Evolutionary conservation across 1,140 invertebrate species (phyloP).

Genomic region (Magallana gigas): DNA sequence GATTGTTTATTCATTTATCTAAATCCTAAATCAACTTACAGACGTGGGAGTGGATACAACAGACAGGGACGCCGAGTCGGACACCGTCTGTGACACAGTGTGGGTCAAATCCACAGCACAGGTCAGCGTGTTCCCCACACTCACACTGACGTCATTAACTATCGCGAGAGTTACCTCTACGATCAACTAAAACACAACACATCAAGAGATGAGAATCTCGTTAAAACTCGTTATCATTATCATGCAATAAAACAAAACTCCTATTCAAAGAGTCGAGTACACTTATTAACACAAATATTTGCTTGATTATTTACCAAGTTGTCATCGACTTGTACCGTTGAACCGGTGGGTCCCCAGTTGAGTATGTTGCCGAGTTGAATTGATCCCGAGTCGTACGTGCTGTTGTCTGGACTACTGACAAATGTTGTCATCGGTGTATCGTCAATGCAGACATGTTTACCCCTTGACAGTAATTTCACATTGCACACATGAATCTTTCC

Average conservation of each 20-base stretch:
- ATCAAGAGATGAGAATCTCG: not conserved
- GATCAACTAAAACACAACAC: not conserved
- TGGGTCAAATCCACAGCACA: not conserved
- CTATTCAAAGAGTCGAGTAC: not conserved
- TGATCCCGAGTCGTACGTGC: not conserved
- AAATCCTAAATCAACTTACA: not conserved
- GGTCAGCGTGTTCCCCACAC: not conserved
- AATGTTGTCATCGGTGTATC: not conserved
- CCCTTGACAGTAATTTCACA: not conserved
- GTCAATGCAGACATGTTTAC: not conserved
- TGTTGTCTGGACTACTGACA: not conserved
- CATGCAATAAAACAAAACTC: not conserved
- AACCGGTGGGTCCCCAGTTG: not conserved
- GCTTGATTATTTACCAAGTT: not conserved
- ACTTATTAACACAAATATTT: not conserved
- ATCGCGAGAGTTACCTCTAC: not conserved
- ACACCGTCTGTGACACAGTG: not conserved
- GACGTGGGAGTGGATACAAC: not conserved
- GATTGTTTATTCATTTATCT: not conserved
- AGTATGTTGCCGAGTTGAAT: not conserved
- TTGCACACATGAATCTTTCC: not conserved
- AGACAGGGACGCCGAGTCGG: not conserved
- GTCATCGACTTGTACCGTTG: not conserved
- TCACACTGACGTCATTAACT: not conserved
- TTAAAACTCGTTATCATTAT: not conserved